Evolutionary conservation across 2,797 vertebrate genomes (phyloP), one percentile per base, ranked within the genome.

Genomic region (Platyrinchus mystaceus): DNA sequence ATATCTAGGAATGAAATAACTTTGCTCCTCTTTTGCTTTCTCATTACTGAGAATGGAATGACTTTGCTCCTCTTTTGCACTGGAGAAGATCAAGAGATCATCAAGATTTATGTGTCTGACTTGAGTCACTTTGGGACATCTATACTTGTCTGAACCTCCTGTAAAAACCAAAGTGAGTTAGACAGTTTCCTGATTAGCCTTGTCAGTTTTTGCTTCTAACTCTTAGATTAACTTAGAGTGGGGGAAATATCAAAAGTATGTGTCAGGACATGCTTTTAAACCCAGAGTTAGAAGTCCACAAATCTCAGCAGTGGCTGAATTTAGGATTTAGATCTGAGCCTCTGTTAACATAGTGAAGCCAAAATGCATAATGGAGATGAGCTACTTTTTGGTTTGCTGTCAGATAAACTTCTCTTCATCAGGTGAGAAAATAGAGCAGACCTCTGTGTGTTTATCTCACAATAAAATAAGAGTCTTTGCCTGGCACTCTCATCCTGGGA

Each of bases 371-470:
- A 23, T 7, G 18, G 50, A 87, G 43, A 55, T 28, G 14, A 82
- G 9, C 4, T 34, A 32, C 7, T 22, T 78, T 86, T 69, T 7
- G 3, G 27, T 73, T 63, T 74, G 44, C 4, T 74, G 8, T 43
- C 9, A 7, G 37, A 62, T 58, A 69, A 82, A 69, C 10, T 66
- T 64, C 30, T 75, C 21, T 64, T 19, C 49, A 39, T 36, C n/a
- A 59, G 24, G 19, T 84, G n/a, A 66, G 39, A 93, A 88, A 71
- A 66, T 1, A 75, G 43, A 84, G 20, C 28, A 55, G 34, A 84
- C 5, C 4, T 78, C 37, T 34, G 2, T 0, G 0, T 14, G 9
- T 68, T 86, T 66, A 46, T 26, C 36, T 88, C 0, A 0, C 49
- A 58, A 36, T 7, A 79, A 52, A 82, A 56, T 24, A 49, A 3